phyloP scores from a whole-genome alignment of 2,888 invertebrate species.

The Eurytoma californica region DNA sequence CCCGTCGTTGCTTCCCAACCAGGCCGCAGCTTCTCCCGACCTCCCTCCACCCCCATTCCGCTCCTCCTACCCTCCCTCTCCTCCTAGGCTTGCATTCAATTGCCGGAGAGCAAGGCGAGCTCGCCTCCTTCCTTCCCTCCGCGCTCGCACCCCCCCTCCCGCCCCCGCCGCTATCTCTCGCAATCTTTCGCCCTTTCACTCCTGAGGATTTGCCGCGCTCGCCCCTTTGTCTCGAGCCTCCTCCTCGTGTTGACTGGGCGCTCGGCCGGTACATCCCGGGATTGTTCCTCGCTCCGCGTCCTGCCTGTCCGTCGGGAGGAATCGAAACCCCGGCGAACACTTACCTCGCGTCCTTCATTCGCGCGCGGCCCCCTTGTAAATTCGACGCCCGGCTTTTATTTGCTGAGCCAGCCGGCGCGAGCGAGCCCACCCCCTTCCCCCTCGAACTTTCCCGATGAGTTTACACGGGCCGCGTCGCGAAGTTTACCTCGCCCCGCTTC shows the following conservation, averaged over 20 bases:
- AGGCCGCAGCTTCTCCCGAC: constrained; percentile 48
- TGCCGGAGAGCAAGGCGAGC: constrained; percentile 47
- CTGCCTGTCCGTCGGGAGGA: not conserved
- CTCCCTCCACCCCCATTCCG: constrained; percentile 45
- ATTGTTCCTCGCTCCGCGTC: constrained; percentile 9
- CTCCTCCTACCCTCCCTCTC: constrained; percentile 28
- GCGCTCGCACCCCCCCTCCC: constrained; percentile 22
- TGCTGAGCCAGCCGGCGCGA: not conserved
- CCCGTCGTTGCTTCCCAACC: constrained; percentile 30
- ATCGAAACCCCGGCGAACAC: not conserved
- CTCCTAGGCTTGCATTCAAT: constrained; percentile 50
- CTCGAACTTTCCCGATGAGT: not conserved
- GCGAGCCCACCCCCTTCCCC: not conserved
- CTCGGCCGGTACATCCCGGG: constrained; percentile 27
- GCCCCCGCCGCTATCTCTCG: constrained; percentile 12
- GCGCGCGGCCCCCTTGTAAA: not conserved
- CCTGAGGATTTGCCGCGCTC: constrained; percentile 29
- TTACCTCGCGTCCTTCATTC: no score
- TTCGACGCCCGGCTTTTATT: no score
- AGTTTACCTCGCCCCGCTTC: not conserved
- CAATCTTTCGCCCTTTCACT: constrained; percentile 34
- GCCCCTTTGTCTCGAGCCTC: constrained; percentile 6
- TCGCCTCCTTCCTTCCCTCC: constrained; percentile 11
- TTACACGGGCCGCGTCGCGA: not conserved
- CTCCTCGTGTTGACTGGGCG: constrained; percentile 4